Conservation (phyloP, 2,113 vertebrate species). For the Puffinus mauretanicus region DNA sequence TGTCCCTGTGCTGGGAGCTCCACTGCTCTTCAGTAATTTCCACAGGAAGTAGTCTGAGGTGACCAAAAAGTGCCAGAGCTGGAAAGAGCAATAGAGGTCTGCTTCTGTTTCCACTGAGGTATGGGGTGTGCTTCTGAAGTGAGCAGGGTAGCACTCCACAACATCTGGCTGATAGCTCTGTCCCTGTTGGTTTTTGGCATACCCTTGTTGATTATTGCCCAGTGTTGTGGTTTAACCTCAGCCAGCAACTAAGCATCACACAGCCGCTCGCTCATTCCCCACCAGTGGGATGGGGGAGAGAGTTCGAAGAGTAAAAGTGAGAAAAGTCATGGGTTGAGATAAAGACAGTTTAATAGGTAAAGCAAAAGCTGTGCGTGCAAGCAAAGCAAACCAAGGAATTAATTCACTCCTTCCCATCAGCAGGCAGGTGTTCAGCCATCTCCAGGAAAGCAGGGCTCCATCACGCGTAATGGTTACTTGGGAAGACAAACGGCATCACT, state of each 20-base stretch:
- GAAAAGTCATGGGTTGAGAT: background rate
- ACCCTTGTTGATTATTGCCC: background rate
- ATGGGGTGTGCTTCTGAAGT: background rate
- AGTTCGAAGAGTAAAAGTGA: background rate
- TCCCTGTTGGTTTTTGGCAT: background rate
- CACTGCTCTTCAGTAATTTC: background rate
- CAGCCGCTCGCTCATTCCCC: background rate
- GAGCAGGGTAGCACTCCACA: background rate
- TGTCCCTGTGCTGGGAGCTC: background rate
- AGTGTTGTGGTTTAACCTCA: fast-evolving
- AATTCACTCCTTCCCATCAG: fast-evolving
- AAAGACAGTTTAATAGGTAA: background rate
- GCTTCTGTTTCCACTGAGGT: background rate
- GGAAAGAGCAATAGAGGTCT: background rate
- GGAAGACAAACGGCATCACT: background rate
- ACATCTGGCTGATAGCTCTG: background rate
- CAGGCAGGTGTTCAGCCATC: background rate
- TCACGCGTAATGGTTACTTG: fast-evolving
- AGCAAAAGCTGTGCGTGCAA: background rate
- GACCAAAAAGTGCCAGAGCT: background rate
- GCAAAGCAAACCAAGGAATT: background rate
- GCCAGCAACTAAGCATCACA: background rate
- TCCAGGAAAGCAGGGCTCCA: background rate
- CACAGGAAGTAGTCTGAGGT: background rate
- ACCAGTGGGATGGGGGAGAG: fast-evolving